Evolutionary conservation across 2,113 vertebrate genomes (phyloP), one percentile per base, ranked within the genome.

Genomic region (Sinocyclocheilus grahami): DNA sequence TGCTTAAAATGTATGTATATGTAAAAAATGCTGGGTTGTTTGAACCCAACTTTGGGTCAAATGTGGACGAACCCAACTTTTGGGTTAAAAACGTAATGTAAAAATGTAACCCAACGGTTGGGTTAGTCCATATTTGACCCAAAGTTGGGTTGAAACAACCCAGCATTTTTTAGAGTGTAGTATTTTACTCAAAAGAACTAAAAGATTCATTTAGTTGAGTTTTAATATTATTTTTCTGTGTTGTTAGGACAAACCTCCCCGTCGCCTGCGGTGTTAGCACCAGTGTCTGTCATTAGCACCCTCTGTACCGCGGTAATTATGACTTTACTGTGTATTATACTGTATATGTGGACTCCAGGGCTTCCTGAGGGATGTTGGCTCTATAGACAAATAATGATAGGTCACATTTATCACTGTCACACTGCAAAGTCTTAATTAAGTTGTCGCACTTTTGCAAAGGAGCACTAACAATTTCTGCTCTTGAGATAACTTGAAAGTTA

Each of bases 341-440:
- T 75, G 39, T 82, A 67, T 65, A 65, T 65, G 22, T 46, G 33
- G 5, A 62, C 55, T 42, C 78, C 11, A 18, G 22, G 27, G 27
- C 27, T 18, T 30, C 65, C 27, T 69, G 53, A 48, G 39, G 60
- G 79, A 46, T 46, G n/a, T 24, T 62, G 22, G 22, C 74, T 77
- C 74, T 77, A 77, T 80, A 63, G 33, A 37, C 58, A 30, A 81
- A 81, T 81, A 81, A 81, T 82, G 79, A 82, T 82, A 30, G 79
- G 39, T 67, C 4, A 51, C 42, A 82, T 82, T 67, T 82, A 82
- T 82, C 62, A 82, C n/a, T 67, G 39, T 65, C 79, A 48, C 9
- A 46, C 60, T 10, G n/a, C 62, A 30, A 30, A 67, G 39, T 51
- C 79, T 5, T 82, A 30, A 82, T 82, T 67, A 82, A 65, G 62